These are phyloP conservation scores for Cnemophilus loriae DNA, from an alignment of 2,113 vertebrate species.

Conservation along the genomic window DNA sequence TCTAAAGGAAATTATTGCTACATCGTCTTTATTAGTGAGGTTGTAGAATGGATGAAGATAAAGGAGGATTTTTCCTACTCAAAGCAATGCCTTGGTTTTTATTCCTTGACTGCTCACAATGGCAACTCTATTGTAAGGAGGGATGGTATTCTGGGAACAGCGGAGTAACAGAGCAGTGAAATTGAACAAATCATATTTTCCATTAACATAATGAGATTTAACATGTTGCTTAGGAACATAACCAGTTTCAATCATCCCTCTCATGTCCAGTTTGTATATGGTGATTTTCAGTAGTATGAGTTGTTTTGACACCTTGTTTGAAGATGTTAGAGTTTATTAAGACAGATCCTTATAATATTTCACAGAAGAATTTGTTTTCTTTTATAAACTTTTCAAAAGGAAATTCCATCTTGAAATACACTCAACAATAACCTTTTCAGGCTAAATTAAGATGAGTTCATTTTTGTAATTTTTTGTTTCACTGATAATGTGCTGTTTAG, in stretches of 20 bases:
- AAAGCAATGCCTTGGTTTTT: background rate
- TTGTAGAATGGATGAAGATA: background rate
- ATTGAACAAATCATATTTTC: background rate
- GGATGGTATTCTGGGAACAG: background rate
- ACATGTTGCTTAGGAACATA: background rate
- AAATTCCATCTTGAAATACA: background rate
- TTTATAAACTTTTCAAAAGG: background rate
- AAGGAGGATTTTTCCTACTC: background rate
- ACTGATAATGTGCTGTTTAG: conserved; percentile 48
- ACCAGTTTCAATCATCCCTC: background rate
- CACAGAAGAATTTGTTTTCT: background rate
- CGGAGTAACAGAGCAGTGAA: background rate
- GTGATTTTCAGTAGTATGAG: background rate
- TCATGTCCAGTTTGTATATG: background rate
- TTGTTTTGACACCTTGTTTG: background rate
- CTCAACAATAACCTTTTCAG: background rate
- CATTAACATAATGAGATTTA: background rate
- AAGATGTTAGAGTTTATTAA: background rate
- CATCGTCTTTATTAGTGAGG: background rate
- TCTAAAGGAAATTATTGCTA: background rate
- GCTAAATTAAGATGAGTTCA: conserved; percentile 19
- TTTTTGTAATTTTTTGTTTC: conserved; percentile 45
- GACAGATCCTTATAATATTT: background rate
- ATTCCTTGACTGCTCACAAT: background rate
- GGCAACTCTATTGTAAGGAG: background rate